A percentile compares a stretch with the other conserved stretches of the same genome.
Conservation (phyloP, 2,888 invertebrate species). For the Caenorhabditis auriculariae region DNA sequence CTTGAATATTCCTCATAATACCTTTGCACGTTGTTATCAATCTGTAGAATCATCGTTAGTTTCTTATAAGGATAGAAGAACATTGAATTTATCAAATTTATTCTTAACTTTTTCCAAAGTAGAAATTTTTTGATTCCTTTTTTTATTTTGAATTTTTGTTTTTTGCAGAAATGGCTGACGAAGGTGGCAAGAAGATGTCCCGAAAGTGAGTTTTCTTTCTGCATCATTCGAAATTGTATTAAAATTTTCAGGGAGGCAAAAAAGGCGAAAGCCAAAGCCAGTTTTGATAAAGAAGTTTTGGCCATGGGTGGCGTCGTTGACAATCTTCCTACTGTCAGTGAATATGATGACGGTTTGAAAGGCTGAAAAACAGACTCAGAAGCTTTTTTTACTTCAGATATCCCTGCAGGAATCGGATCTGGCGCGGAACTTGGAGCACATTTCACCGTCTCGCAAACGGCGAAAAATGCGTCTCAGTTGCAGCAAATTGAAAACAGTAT, state of each 20-base stretch:
- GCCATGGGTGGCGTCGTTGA: slow-evolving; percentile 59
- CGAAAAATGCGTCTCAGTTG: slow-evolving; percentile 68
- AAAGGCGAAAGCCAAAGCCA: slow-evolving; percentile 41
- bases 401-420: slow-evolving; percentile 61
- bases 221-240: neutral
- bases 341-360: slow-evolving; percentile 10
- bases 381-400: slow-evolving; percentile 15
- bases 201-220: slow-evolving; percentile 22
- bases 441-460: slow-evolving; percentile 88
- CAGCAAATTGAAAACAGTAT: slow-evolving; percentile 84
- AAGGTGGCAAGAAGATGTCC: slow-evolving; percentile 24
- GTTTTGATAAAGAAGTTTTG: slow-evolving; percentile 53
- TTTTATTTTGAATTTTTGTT: too few relatives aligned
- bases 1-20: too few relatives aligned
- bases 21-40: too few relatives aligned
- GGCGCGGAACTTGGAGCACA: slow-evolving; percentile 79
- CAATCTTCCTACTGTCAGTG: slow-evolving; percentile 24
- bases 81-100: too few relatives aligned
- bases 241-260: slow-evolving; percentile 35
- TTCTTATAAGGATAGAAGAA: too few relatives aligned
- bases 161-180: slow-evolving; percentile 30
- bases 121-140: too few relatives aligned
- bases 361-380: neutral
- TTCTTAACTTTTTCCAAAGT: too few relatives aligned
- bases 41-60: too few relatives aligned